A percentile compares a stretch with the other conserved stretches of the same genome.
Conservation (phyloP, 2,113 vertebrate genomes). For the Oxyruncus cristatus region DNA sequence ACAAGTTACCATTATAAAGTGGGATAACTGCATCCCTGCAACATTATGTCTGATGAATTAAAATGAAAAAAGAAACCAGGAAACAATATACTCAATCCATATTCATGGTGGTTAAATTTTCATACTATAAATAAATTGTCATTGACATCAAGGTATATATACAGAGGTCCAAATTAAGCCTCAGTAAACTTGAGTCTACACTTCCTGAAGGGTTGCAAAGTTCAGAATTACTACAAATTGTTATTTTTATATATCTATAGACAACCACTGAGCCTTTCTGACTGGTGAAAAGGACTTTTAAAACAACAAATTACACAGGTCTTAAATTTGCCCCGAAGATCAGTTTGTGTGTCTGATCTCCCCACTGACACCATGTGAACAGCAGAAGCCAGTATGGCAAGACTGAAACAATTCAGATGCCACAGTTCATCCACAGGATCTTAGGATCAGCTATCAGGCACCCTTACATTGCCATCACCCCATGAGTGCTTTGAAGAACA, state of each 20-base stretch:
- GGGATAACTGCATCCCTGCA: not conserved
- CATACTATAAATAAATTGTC: not conserved
- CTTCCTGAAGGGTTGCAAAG: not conserved
- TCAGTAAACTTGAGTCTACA: not conserved
- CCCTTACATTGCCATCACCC: not conserved
- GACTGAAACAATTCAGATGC: not conserved
- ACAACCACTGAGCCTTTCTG: not conserved
- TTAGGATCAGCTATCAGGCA: not conserved
- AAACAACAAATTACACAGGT: not conserved
- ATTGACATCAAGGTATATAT: not conserved
- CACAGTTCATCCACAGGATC: not conserved
- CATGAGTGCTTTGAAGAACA: not conserved
- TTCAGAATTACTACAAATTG: not conserved
- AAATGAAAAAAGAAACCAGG: not conserved
- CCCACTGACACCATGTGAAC: rapidly evolving
- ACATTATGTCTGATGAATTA: not conserved
- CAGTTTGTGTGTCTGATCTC: not conserved
- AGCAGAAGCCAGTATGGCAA: not conserved
- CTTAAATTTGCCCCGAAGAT: not conserved
- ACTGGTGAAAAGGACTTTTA: not conserved
- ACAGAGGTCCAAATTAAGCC: not conserved
- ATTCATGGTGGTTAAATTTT: not conserved
- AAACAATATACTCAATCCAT: not conserved
- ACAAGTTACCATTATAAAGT: not conserved
- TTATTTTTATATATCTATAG: not conserved